Evolutionary conservation across 1,140 invertebrate genomes (phyloP).

Genomic region (Mizuhopecten yessoensis): DNA sequence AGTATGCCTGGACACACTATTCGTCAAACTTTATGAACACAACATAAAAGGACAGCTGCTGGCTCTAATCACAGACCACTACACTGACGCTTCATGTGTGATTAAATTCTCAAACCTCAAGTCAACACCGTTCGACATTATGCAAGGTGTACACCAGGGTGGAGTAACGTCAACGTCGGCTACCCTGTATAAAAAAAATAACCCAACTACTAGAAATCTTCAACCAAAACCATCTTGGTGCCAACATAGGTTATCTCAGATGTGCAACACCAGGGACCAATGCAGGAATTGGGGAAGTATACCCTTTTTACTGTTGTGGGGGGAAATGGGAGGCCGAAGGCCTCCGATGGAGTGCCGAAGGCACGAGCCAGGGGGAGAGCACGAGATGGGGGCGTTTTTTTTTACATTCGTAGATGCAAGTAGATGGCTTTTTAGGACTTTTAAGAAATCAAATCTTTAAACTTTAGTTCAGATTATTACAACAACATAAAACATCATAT

Average conservation of each 20-base stretch:
- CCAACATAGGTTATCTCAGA: not conserved
- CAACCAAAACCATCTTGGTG: not conserved
- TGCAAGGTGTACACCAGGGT: not conserved
- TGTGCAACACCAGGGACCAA: not conserved
- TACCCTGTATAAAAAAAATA: constrained; percentile 36
- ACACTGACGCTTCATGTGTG: not conserved
- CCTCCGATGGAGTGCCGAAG: too few relatives aligned
- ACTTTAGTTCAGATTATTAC: too few relatives aligned
- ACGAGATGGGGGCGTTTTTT: too few relatives aligned
- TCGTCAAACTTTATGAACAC: constrained; percentile 37
- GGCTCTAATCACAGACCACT: not conserved
- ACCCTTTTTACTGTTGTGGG: too few relatives aligned
- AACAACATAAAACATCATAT: too few relatives aligned
- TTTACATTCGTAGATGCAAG: too few relatives aligned
- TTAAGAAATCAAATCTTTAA: too few relatives aligned
- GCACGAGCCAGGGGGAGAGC: too few relatives aligned
- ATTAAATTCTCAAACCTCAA: not conserved
- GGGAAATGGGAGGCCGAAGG: too few relatives aligned
- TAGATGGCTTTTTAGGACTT: too few relatives aligned
- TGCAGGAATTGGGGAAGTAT: too few relatives aligned
- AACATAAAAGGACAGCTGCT: not conserved
- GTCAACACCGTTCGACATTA: not conserved
- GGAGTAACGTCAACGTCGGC: constrained; percentile 23
- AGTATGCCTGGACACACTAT: not conserved
- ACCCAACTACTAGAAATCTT: not conserved